Evolutionary conservation across 2,113 vertebrate species (phyloP), one percentile per base, ranked within the genome.

Genomic region (Xerus inauris): DNA sequence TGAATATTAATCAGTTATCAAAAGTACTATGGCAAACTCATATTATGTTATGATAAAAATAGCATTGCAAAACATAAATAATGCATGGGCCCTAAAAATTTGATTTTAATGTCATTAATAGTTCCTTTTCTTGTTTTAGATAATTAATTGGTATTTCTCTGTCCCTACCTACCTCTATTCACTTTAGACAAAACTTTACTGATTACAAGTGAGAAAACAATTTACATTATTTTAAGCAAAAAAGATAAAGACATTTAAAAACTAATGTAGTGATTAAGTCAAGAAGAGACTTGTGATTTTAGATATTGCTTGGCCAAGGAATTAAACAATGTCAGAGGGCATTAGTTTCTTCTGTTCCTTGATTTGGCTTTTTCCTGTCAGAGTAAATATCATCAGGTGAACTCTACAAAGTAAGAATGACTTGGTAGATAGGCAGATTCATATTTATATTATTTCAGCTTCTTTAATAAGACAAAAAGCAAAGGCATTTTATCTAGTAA

Each of bases 101-200:
- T 79, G 3, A 38, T 49, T 32, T 67, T 67, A 54, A 64, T 71
- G 28, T 64, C 72, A 75, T 72, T 87, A 16, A 80, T 67, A 11
- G n/a, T 84, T 90, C 11, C 40, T 65, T 76, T 82, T 86, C 26
- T 81, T 75, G 72, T 64, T 94, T 97, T 42, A 77, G 73, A 92
- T n/a, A 51, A 51, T 64, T 57, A 81, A 69, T 42, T 72, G 35
- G 14, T 16, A 16, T 87, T 91, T 86, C 13, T 72, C 49, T n/a
- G 45, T 57, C 1, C 17, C 13, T 71, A 32, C 0, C 8, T 17
- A 38, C 6, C 6, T n/a, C 42, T 67, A 22, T 14, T 71, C 4
- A 69, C 30, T 30, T 32, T 71, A 86, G 8, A 64, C 32, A 83
- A 30, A 51, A 73, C 7, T 67, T 83, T 65, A 54, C 20, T 72